Conservation (phyloP, 2,113 vertebrate species). For the Pongo abelii region DNA sequence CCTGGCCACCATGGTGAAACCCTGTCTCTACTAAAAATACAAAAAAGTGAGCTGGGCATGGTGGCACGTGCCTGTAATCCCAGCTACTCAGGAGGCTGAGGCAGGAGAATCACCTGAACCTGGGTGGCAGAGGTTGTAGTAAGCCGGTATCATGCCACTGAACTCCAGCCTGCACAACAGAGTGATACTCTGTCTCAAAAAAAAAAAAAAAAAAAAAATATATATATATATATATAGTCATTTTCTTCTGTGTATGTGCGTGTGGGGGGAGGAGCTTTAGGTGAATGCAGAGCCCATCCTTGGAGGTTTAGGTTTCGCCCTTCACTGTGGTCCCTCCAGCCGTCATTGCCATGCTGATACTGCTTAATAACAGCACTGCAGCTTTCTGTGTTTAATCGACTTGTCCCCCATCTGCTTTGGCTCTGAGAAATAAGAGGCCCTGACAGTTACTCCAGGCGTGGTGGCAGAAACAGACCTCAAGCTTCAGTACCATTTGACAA, state of each 20-base stretch:
- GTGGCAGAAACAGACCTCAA: not conserved
- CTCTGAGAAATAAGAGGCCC: conserved; percentile 58
- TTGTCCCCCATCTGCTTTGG: conserved; percentile 67
- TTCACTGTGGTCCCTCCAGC: not conserved
- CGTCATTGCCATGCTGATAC: accelerated
- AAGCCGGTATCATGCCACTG: too few species aligned
- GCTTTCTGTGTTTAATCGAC: conserved; percentile 20
- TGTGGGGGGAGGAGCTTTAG: not conserved
- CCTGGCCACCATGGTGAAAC: too few species aligned
- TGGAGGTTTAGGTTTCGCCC: not conserved
- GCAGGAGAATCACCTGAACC: too few species aligned
- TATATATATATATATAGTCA: not conserved
- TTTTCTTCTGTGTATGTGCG: not conserved
- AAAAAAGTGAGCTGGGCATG: too few species aligned
- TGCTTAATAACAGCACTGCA: not conserved
- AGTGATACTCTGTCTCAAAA: not conserved
- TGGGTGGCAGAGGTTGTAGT: too few species aligned
- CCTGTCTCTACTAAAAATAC: too few species aligned
- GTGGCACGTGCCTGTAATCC: too few species aligned
- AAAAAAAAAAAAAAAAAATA: not conserved
- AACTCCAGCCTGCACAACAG: too few species aligned
- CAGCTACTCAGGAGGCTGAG: too few species aligned
- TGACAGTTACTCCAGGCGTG: not conserved
- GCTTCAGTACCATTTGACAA: conserved; percentile 36
- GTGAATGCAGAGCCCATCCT: not conserved